phyloP scores from a whole-genome alignment of 2,797 vertebrate genomes.

The Taenioides sp. region DNA sequence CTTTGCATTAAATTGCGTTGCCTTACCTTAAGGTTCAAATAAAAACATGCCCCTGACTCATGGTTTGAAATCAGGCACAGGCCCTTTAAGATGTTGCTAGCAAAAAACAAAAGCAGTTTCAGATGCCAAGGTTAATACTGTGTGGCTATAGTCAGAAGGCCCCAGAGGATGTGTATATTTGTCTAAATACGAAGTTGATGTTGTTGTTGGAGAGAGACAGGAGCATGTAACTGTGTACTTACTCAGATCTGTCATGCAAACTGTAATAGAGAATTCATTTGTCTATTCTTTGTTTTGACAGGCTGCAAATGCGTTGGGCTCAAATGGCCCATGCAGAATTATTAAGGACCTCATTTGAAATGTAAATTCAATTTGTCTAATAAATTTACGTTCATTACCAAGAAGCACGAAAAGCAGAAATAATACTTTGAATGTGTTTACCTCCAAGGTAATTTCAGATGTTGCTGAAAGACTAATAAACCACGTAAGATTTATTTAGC shows the following conservation, averaged over 20 bases:
- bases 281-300: conserved; percentile 42
- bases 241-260: conserved; percentile 48
- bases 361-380: conserved; percentile 11
- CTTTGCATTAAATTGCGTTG: too few species aligned
- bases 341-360: conserved; percentile 22
- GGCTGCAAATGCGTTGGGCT: conserved; percentile 31
- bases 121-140: conserved; percentile 45
- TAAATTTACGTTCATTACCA: conserved; percentile 8
- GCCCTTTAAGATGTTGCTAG: conserved; percentile 29
- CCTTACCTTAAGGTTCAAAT: too few species aligned
- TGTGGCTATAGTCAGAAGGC: conserved; percentile 41
- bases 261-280: conserved; percentile 30
- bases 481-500: background rate
- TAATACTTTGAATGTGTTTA: background rate
- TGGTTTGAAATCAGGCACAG: too few species aligned
- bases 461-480: background rate
- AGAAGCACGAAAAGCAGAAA: background rate
- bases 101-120: conserved; percentile 47
- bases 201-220: conserved; percentile 16
- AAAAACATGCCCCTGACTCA: too few species aligned
- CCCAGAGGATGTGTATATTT: conserved; percentile 28
- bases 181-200: conserved; percentile 26
- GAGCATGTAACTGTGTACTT: conserved; percentile 49
- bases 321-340: conserved; percentile 19
- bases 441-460: background rate